These are phyloP conservation scores for Hycleus cichorii DNA, from an alignment of 1,140 invertebrate genomes.

Conservation along the genomic window DNA sequence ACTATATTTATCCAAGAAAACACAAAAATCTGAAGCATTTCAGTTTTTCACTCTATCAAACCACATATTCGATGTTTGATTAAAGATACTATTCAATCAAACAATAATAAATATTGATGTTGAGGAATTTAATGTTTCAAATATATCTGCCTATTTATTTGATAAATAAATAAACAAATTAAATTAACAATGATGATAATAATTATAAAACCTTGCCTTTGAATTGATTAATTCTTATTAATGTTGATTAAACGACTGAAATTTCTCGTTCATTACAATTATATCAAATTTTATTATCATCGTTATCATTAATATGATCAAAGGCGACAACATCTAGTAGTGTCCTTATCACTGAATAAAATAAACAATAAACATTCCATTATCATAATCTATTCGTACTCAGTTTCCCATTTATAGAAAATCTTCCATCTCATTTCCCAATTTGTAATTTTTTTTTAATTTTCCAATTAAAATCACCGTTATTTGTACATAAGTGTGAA, in stretches of 20 bases:
- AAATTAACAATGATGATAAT: not conserved
- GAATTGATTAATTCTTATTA: no score
- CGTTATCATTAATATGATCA: not conserved
- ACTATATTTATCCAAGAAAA: no score
- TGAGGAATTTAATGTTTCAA: no score
- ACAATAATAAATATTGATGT: no score
- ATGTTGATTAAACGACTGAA: not conserved
- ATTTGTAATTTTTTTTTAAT: not conserved
- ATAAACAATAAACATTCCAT: not conserved
- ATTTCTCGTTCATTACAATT: not conserved
- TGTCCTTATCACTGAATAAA: conserved; percentile 2
- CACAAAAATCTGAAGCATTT: conserved; percentile 4
- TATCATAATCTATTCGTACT: not conserved
- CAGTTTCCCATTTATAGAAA: not conserved
- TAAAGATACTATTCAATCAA: no score
- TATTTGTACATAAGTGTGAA: conserved; percentile 21
- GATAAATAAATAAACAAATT: not conserved
- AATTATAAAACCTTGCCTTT: no score
- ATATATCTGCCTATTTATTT: not conserved
- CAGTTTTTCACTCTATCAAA: not conserved
- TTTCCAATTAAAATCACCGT: not conserved
- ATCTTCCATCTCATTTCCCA: not conserved
- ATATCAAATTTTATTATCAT: not conserved
- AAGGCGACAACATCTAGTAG: conserved; percentile 3
- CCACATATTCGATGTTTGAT: no score